Evolutionary conservation across 2,888 invertebrate genomes (phyloP).

Genomic region (Pemphredon lugubris): DNA sequence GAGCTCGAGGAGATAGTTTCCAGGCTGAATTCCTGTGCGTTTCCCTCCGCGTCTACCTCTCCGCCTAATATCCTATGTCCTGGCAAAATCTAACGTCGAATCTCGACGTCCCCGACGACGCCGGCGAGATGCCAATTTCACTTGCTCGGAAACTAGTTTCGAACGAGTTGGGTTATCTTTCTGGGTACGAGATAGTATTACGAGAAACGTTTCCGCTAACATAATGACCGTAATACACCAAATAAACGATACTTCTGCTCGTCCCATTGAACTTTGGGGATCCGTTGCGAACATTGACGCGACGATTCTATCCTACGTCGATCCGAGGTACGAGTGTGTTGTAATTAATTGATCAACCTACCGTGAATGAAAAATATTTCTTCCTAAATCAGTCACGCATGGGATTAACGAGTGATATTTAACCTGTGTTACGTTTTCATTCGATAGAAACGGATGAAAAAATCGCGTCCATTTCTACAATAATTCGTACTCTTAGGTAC

Average conservation of each 20-base stretch:
- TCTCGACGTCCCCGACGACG: conserved; percentile 54
- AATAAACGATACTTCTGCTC: neutral
- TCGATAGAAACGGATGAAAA: too few species aligned
- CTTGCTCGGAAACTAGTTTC: conserved; percentile 49
- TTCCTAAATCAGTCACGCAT: too few species aligned
- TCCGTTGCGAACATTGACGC: too few species aligned
- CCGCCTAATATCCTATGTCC: conserved; percentile 65
- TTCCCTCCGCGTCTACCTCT: conserved; percentile 52
- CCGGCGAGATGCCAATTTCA: conserved; percentile 60
- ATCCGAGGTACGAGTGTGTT: too few species aligned
- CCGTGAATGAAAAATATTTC: too few species aligned
- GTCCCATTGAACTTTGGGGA: neutral
- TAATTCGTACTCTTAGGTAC: too few species aligned
- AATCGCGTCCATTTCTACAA: too few species aligned
- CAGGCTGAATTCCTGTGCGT: conserved; percentile 61
- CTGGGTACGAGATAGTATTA: conserved; percentile 3
- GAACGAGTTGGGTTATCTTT: conserved; percentile 43
- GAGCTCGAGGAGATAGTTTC: conserved; percentile 59
- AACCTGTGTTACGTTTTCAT: too few species aligned
- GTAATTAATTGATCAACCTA: too few species aligned
- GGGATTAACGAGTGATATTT: too few species aligned
- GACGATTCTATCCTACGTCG: too few species aligned
- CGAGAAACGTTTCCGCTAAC: conserved; percentile 23
- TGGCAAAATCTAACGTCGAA: conserved; percentile 66
- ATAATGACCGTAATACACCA: neutral